Conservation (phyloP, 2,888 invertebrate genomes). For the Acleris cristana region DNA sequence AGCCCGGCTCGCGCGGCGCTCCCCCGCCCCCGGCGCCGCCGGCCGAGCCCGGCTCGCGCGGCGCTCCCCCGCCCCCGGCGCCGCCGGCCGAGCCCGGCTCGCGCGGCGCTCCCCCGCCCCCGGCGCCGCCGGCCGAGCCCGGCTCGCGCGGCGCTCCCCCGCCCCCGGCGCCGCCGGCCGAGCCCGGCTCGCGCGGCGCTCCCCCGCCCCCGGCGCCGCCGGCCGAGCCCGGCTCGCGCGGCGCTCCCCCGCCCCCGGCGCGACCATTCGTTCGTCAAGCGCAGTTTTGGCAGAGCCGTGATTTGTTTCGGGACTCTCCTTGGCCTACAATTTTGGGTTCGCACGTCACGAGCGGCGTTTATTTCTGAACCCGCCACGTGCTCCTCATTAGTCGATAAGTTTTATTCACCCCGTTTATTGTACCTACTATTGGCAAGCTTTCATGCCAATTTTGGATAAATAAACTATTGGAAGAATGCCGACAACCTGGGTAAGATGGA, state of each 20-base stretch:
- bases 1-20: no score
- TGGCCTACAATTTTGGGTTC: conserved; percentile 54
- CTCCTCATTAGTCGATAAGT: conserved; percentile 44
- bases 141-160: no score
- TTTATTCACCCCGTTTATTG: conserved; percentile 55
- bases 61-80: no score
- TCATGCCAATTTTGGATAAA: no score
- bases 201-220: no score
- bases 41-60: no score
- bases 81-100: no score
- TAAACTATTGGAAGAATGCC: conserved; percentile 3
- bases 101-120: no score
- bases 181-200: no score
- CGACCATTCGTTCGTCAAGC: conserved; percentile 36
- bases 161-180: no score
- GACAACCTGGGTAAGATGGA: neutral
- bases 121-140: no score
- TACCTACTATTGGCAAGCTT: conserved; percentile 33
- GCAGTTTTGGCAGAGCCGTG: conserved; percentile 46
- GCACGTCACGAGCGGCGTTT: conserved; percentile 35
- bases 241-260: neutral
- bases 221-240: conserved; percentile 38
- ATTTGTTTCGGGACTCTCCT: conserved; percentile 57
- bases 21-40: no score
- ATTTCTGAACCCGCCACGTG: conserved; percentile 51